A percentile compares a stretch with the other conserved stretches of the same genome.
These are phyloP conservation scores for Beaufortia kweichowensis DNA, from an alignment of 2,113 vertebrate species.

Conservation along the genomic window DNA sequence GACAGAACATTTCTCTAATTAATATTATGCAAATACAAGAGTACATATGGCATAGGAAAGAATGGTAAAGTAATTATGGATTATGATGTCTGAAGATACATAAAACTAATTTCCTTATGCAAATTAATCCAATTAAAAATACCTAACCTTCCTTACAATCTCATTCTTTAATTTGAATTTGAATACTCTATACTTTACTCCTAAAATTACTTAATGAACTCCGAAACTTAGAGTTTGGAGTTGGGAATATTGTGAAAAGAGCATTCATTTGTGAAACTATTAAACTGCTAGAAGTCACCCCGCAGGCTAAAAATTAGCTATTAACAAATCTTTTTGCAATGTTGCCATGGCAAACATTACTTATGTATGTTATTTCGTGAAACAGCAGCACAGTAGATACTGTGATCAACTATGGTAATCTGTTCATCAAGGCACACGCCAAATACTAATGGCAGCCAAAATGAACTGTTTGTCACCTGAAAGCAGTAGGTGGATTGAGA, in stretches of 20 bases:
- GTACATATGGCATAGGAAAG: conserved; percentile 54
- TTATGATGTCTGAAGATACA: conserved; percentile 61
- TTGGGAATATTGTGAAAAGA: conserved; percentile 13
- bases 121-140: conserved; percentile 62
- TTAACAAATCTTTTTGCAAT: conserved; percentile 8
- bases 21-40: conserved; percentile 55
- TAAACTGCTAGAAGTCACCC: not conserved
- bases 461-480: too few relatives aligned
- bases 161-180: conserved; percentile 47
- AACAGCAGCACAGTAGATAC: not conserved
- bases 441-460: not conserved
- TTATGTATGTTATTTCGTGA: not conserved
- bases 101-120: conserved; percentile 61
- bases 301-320: not conserved
- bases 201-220: conserved; percentile 46
- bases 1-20: conserved; percentile 48
- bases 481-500: too few relatives aligned
- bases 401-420: conserved; percentile 5
- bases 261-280: conserved; percentile 27
- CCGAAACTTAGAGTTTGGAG: conserved; percentile 27
- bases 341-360: not conserved
- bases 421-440: not conserved
- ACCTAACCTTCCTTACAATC: conserved; percentile 53
- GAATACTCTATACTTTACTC: conserved; percentile 35
- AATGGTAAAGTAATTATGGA: conserved; percentile 55